Percentiles rank a stretch among this genome's conserved stretches.
These are phyloP conservation scores for Poecilia gillii DNA, from an alignment of 2,797 vertebrate species.

Conservation along the genomic window DNA sequence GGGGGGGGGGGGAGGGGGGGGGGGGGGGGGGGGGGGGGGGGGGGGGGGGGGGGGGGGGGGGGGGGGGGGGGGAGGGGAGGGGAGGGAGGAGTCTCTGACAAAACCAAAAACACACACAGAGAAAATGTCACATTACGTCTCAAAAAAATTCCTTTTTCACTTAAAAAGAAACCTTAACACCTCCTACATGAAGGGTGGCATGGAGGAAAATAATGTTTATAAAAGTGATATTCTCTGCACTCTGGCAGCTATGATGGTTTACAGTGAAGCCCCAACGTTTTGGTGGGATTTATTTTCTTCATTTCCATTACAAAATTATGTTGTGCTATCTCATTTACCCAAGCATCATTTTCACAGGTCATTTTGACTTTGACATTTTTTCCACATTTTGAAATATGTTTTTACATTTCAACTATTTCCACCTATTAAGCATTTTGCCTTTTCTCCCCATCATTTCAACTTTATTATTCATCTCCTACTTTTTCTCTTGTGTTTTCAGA, in stretches of 20 bases:
- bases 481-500: not conserved
- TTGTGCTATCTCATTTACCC: not conserved
- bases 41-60: too few species aligned
- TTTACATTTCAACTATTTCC: not conserved
- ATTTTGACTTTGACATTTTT: not conserved
- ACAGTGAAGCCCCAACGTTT: not conserved
- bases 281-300: not conserved
- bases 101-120: not conserved
- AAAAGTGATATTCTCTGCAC: not conserved
- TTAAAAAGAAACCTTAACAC: not conserved
- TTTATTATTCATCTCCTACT: not conserved
- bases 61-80: slow-evolving; percentile 73
- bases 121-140: not conserved
- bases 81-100: not conserved
- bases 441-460: not conserved
- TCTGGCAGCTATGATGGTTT: not conserved
- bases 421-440: not conserved
- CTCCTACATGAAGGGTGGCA: not conserved
- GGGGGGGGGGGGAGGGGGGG: not conserved
- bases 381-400: not conserved
- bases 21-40: too few species aligned
- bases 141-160: not conserved
- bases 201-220: not conserved
- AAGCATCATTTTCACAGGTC: not conserved
- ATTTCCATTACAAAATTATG: not conserved